These are phyloP conservation scores for Gracilinanus agilis DNA, from an alignment of 2,113 vertebrate genomes.

Conservation along the genomic window DNA sequence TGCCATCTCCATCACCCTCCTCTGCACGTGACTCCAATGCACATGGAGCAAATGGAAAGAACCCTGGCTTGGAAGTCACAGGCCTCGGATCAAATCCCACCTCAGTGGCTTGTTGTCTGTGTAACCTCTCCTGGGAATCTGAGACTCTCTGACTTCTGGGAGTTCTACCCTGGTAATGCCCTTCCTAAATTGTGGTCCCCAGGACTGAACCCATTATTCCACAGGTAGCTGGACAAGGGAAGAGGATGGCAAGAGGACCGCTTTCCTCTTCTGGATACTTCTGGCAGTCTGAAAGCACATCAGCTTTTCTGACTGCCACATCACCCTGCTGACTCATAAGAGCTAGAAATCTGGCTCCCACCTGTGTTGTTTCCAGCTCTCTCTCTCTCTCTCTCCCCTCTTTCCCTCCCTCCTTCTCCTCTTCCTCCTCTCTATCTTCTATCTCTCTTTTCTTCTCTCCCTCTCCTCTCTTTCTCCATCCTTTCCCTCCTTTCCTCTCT, in stretches of 20 bases:
- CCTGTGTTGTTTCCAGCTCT: background rate
- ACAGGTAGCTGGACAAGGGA: background rate
- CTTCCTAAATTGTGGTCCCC: background rate
- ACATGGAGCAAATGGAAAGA: background rate
- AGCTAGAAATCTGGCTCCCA: background rate
- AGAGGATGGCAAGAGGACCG: background rate
- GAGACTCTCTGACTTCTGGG: background rate
- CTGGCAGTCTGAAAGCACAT: background rate
- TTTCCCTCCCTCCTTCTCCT: background rate
- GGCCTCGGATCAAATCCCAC: background rate
- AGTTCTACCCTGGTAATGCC: background rate
- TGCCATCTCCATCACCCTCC: background rate
- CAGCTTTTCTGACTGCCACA: background rate
- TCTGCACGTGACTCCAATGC: no score
- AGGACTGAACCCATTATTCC: background rate
- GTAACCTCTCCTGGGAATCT: background rate
- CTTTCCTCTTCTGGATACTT: background rate
- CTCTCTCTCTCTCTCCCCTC: no score
- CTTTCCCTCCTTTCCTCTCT: background rate
- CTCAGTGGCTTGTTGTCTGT: background rate
- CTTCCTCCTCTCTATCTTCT: background rate
- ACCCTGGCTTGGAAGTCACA: background rate
- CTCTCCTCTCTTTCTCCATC: background rate
- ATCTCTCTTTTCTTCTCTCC: background rate
- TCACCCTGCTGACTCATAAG: background rate